Percentiles rank a stretch among this genome's conserved stretches.
Evolutionary conservation across 2,797 vertebrate genomes (phyloP).

Genomic region (Nasua narica): DNA sequence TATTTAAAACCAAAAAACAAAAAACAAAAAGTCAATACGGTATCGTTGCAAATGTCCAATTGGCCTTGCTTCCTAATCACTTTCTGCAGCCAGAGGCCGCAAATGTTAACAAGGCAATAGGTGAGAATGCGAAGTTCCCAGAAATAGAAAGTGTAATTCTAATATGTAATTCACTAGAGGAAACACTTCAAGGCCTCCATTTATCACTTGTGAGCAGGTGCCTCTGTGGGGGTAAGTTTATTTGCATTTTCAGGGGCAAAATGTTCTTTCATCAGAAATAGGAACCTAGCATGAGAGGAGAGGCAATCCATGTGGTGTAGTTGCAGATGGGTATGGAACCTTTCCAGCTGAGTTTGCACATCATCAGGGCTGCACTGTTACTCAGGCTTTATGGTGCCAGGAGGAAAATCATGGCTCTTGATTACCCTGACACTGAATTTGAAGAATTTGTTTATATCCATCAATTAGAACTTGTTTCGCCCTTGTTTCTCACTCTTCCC

Average conservation of each 20-base stretch:
- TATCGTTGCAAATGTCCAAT: constrained; percentile 59
- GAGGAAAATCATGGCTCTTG: background rate
- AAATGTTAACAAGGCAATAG: constrained; percentile 54
- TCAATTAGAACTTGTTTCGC: background rate
- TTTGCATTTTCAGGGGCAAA: constrained; percentile 64
- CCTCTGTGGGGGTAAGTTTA: constrained; percentile 41
- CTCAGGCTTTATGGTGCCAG: background rate
- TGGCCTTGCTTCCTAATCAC: constrained; percentile 63
- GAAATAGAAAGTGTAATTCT: constrained; percentile 66
- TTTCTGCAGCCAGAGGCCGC: constrained; percentile 56
- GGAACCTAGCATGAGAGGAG: background rate
- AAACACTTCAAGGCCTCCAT: constrained; percentile 64
- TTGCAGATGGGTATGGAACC: background rate
- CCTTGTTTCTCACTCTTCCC: background rate
- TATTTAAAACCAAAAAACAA: background rate
- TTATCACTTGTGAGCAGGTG: constrained; percentile 57
- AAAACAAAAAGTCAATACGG: constrained; percentile 62
- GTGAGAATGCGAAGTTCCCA: constrained; percentile 31
- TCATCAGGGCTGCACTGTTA: background rate
- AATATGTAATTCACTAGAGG: constrained; percentile 28
- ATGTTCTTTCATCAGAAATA: constrained; percentile 56
- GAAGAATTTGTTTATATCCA: background rate
- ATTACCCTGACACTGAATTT: background rate
- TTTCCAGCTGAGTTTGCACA: background rate
- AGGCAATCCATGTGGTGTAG: background rate